Percentiles rank a stretch among this genome's conserved stretches.
Evolutionary conservation across 2,113 vertebrate species (phyloP).

Genomic region (Silurus glanis): DNA sequence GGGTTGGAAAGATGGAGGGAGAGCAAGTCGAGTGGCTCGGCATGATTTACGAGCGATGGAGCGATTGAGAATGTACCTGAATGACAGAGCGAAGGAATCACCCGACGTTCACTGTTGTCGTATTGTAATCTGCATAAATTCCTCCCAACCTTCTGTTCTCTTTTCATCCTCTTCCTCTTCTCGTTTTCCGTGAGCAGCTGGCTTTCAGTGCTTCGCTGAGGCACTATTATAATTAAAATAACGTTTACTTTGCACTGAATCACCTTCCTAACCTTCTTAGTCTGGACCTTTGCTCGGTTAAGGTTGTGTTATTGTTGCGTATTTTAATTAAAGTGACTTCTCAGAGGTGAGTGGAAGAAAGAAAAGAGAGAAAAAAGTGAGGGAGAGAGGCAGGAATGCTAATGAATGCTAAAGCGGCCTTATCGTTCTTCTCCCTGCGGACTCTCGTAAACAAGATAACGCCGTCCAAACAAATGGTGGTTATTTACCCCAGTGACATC

Average conservation of each 20-base stretch:
- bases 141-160: conserved; percentile 14
- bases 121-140: conserved; percentile 47
- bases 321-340: conserved; percentile 54
- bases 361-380: background rate
- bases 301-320: conserved; percentile 34
- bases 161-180: conserved; percentile 32
- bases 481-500: conserved; percentile 59
- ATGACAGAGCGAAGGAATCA: conserved; percentile 14
- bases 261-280: conserved; percentile 15
- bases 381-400: conserved; percentile 16
- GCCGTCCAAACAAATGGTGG: conserved; percentile 54
- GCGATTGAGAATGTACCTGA: conserved; percentile 40
- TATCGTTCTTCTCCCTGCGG: conserved; percentile 53
- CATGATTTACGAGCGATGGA: conserved; percentile 56
- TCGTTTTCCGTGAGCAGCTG: background rate
- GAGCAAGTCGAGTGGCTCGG: conserved; percentile 48
- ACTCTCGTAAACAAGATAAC: conserved; percentile 59
- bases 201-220: background rate
- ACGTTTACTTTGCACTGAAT: conserved; percentile 11
- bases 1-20: conserved; percentile 20
- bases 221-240: conserved; percentile 30
- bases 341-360: background rate
- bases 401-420: conserved; percentile 57
- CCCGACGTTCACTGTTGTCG: conserved; percentile 42
- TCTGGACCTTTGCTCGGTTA: conserved; percentile 5